phyloP scores from a whole-genome alignment of 2,888 invertebrate genomes.

The Macrostomum cliftonense region DNA sequence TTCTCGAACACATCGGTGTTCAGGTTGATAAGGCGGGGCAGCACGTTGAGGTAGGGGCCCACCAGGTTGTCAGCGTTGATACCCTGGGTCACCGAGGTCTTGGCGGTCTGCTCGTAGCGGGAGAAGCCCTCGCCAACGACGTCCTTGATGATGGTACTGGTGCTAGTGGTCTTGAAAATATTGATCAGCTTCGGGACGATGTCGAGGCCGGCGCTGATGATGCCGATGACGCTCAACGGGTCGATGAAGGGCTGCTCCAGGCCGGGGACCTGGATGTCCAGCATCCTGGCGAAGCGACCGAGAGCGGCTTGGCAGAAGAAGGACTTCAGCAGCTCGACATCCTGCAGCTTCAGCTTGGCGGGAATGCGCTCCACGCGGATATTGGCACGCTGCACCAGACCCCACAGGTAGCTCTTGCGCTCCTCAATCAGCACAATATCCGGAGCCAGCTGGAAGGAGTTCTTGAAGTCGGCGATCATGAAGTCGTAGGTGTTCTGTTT shows the following conservation, averaged over 20 bases:
- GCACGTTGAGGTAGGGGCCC: not conserved
- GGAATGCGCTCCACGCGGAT: conserved; percentile 2
- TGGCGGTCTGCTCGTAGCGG: not conserved
- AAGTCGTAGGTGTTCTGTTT: conserved; percentile 1
- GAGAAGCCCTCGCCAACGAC: conserved; percentile 2
- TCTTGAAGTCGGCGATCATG: conserved; percentile 1
- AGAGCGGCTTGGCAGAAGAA: conserved; percentile 1
- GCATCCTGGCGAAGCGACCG: conserved; percentile 3
- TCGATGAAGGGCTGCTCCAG: too few relatives aligned
- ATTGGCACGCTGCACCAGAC: conserved; percentile 1
- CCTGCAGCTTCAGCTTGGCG: not conserved
- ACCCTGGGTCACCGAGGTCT: not conserved
- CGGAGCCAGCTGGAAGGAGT: conserved; percentile 1
- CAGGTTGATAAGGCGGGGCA: not conserved
- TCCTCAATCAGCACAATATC: conserved; percentile 2
- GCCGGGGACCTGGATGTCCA: not conserved
- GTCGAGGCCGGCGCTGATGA: not conserved
- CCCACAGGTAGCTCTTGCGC: conserved; percentile 3
- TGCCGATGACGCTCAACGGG: not conserved
- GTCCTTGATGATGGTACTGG: not conserved
- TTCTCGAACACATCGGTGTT: not conserved
- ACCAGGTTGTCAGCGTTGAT: not conserved
- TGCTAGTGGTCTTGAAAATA: not conserved
- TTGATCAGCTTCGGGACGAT: not conserved
- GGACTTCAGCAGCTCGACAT: conserved; percentile 1